These are phyloP conservation scores for Harmothoe impar DNA, from an alignment of 2,888 invertebrate species.

Conservation along the genomic window DNA sequence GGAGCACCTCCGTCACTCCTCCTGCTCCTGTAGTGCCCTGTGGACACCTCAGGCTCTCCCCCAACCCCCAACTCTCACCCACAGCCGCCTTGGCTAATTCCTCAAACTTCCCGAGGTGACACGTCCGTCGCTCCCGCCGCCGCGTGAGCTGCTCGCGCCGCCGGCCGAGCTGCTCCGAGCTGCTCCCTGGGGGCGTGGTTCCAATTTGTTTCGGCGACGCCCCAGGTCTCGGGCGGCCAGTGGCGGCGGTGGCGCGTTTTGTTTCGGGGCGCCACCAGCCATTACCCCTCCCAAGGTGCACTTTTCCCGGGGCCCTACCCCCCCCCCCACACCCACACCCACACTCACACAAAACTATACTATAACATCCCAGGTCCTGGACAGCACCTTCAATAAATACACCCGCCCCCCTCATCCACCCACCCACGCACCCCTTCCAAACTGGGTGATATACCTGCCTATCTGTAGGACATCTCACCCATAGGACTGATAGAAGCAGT, in stretches of 20 bases:
- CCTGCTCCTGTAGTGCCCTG: background rate
- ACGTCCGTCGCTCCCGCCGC: background rate
- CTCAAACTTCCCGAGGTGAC: slow-evolving; percentile 48
- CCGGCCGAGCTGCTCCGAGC: background rate
- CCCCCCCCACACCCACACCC: background rate
- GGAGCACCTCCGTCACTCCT: background rate
- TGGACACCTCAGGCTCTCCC: background rate
- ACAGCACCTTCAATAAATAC: background rate
- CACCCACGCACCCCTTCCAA: background rate
- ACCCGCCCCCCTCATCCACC: background rate
- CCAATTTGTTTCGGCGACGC: slow-evolving; percentile 55
- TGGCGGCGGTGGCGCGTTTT: background rate
- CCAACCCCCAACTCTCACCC: background rate
- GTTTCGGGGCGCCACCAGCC: slow-evolving; percentile 8
- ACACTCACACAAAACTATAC: background rate
- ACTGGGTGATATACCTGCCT: too few species aligned
- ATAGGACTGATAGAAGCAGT: too few species aligned
- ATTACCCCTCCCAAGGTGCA: slow-evolving; percentile 36
- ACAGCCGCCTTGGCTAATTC: slow-evolving; percentile 43
- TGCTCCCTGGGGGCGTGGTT: slow-evolving; percentile 6
- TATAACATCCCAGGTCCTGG: background rate
- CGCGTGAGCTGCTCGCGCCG: background rate
- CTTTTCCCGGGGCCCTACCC: slow-evolving; percentile 30
- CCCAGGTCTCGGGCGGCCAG: background rate
- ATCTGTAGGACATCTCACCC: slow-evolving; percentile 25